Base-by-base conservation (phyloP, 2,888 invertebrate species). In the Synanthedon myopaeformis region DNA sequence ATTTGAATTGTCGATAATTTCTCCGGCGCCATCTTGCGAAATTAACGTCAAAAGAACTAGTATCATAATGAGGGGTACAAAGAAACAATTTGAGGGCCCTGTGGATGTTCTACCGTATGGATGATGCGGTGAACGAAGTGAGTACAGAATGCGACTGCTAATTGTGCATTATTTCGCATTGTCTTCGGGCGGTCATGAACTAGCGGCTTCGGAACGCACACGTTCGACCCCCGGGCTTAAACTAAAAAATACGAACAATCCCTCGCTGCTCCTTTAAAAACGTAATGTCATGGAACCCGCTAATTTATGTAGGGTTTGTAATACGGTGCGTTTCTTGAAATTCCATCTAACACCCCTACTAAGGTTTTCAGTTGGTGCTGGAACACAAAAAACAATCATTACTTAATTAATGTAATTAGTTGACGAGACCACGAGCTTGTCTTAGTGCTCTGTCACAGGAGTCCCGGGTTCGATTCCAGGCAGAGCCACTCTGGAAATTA, bases 121-220 rank as follows among this genome's bases (percentile, higher is more conserved):
- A 23, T 5, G 23, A 10, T 35, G 35, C 35, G 6, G 35, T 35
- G 35, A 35, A 10, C 35, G 35, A 35, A 35, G 35, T 35, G 10
- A 35, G 35, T 49, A 49, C 49, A 10, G 12, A 49, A 49, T 12
- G 64, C 60, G 61, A 54, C 55, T 60, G 59, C 66, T 72, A 76
- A 76, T 75, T 76, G 74, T 61, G 65, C 63, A 63, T 65, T 65
- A 64, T 62, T 64, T 59, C 64, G 61, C 61, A 54, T 60, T 69
- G 75, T 74, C 76, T 73, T 60, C 62, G 57, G 76, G 76, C 76
- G 59, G 67, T 76, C 76, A 75, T 75, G 76, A 72, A 58, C 74
- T 70, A 72, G 69, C 66, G 59, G 49, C 54, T 64, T 61, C 45
- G 11, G 45, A 45, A 45, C 45, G 45, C 45, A 45, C 61, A 70